Evolutionary conservation across 2,797 vertebrate species (phyloP).

Genomic region (Catharus ustulatus): DNA sequence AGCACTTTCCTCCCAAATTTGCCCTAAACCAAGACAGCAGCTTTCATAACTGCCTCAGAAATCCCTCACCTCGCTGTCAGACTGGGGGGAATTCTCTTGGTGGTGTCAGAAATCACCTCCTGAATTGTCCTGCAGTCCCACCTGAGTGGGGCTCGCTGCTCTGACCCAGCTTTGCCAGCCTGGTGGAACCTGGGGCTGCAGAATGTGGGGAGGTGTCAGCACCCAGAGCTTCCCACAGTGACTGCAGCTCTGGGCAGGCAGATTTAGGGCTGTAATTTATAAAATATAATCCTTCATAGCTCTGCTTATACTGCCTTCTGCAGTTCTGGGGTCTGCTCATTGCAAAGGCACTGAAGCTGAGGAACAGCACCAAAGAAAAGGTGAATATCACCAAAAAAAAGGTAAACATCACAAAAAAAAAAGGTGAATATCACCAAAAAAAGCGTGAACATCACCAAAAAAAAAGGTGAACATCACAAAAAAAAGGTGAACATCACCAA

Average conservation of each 20-base stretch:
- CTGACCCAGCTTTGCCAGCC: too few relatives aligned
- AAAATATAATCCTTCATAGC: background rate
- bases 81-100: background rate
- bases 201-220: background rate
- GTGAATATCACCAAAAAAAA: too few relatives aligned
- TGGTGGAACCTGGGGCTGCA: too few relatives aligned
- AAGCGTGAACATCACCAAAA: too few relatives aligned
- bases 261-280: too few relatives aligned
- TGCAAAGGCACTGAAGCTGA: background rate
- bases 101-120: background rate
- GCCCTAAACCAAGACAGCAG: too few relatives aligned
- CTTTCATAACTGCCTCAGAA: background rate
- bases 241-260: background rate
- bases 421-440: too few relatives aligned
- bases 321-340: background rate
- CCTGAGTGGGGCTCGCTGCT: too few relatives aligned
- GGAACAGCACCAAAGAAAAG: background rate
- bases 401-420: too few relatives aligned
- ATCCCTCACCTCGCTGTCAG: background rate
- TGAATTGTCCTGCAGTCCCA: background rate
- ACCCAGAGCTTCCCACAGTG: background rate
- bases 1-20: too few relatives aligned
- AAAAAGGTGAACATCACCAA: too few relatives aligned
- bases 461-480: too few relatives aligned
- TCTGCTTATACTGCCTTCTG: fast-evolving